Evolutionary conservation across 2,888 invertebrate species (phyloP), one percentile per base, ranked within the genome.

Genomic region (Taenaris catops): DNA sequence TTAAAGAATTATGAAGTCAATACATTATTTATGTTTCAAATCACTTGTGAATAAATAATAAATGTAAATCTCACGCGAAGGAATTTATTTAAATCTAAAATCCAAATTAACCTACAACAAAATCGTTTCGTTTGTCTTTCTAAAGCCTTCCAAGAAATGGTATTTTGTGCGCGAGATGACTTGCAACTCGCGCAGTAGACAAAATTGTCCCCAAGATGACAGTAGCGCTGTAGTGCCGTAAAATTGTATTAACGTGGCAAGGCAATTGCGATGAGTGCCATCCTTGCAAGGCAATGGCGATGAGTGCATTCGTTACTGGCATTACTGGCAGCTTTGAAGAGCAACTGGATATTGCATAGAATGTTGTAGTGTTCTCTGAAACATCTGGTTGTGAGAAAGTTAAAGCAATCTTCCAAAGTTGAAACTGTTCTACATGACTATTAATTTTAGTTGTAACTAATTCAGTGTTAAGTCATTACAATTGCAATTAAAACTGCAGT

Each of bases 161-260:
- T 19, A 25, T 36, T 19, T 28, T 11, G 28, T 28, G 20, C 32
- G 28, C 32, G 27, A 18, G 25, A 45, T 45, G 44, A n/a, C n/a
- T n/a, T n/a, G n/a, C n/a, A n/a, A n/a, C n/a, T n/a, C 55, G 57
- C 63, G 63, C 68, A 80, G 81, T 74, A 75, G 63, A 51, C 62
- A 50, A 72, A 81, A 83, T 78, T 69, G 80, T 74, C 58, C 83
- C 79, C 83, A 67, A 78, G 84, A 74, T 62, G 67, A 78, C 67
- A 69, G 65, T 79, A 66, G 55, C 58, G 55, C 51, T 55, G 64
- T 46, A 63, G 63, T 57, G 64, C 56, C 61, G 62, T 65, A 61
- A 81, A 83, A 84, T 81, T 79, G 78, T 78, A 81, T 83, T 83
- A 80, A 70, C 63, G 61, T 51, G 60, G 56, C 46, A 58, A 56